A percentile compares a stretch with the other conserved stretches of the same genome.
Conservation (phyloP, 1,140 invertebrate genomes). For the Drosophila mauritiana region DNA sequence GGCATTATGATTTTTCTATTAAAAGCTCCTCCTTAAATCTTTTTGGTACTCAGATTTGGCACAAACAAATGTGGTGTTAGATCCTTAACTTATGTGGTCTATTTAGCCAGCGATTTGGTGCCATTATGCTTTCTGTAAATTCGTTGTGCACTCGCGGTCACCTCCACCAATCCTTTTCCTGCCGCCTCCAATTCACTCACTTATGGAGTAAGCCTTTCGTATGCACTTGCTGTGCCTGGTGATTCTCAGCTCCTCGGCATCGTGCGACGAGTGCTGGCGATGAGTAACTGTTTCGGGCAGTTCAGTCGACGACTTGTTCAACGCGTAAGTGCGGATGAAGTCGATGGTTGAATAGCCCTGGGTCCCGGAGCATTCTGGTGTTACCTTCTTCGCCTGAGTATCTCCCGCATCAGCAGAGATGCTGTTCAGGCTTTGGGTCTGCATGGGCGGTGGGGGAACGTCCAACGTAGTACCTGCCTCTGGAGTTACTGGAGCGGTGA, state of each 20-base stretch:
- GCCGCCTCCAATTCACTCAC: conserved; percentile 85
- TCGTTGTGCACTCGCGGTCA: conserved; percentile 36
- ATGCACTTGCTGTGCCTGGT: conserved; percentile 85
- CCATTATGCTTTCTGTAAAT: conserved; percentile 38
- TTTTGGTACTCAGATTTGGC: no score
- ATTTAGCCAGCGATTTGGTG: background rate
- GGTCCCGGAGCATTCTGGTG: conserved; percentile 26
- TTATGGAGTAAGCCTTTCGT: conserved; percentile 86
- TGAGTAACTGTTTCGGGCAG: conserved; percentile 84
- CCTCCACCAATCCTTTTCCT: background rate
- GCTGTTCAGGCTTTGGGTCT: conserved; percentile 43
- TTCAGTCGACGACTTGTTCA: conserved; percentile 88
- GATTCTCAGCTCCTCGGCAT: conserved; percentile 87
- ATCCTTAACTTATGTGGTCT: no score
- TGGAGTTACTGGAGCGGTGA: conserved; percentile 49
- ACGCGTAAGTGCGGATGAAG: conserved; percentile 95
- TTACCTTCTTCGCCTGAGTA: background rate
- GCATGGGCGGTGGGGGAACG: conserved; percentile 8
- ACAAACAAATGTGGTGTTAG: no score
- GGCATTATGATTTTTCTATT: background rate
- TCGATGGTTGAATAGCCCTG: conserved; percentile 95
- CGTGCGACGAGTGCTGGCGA: conserved; percentile 63
- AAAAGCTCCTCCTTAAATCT: background rate
- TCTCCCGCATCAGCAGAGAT: conserved; percentile 19
- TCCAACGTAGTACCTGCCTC: conserved; percentile 35